Evolutionary conservation across 2,888 invertebrate genomes (phyloP).

Genomic region (Agrenia bidenticulata): DNA sequence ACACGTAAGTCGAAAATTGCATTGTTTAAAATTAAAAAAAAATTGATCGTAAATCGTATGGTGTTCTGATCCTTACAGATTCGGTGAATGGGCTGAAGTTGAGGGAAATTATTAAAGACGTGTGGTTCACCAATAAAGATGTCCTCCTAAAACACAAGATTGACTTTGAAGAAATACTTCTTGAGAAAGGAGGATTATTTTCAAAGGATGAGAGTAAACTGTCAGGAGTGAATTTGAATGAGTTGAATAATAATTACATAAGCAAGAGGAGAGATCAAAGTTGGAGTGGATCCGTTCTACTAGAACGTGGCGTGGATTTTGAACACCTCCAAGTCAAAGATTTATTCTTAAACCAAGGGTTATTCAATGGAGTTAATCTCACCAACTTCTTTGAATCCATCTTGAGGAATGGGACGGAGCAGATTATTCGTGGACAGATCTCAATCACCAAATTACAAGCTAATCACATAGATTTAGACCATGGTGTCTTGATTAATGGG

Average conservation of each 20-base stretch:
- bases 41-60: too few species aligned
- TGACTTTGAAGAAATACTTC: conserved; percentile 21
- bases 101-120: conserved; percentile 14
- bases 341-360: conserved; percentile 17
- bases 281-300: conserved; percentile 33
- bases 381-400: background rate
- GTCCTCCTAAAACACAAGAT: conserved; percentile 21
- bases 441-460: background rate
- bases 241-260: conserved; percentile 31
- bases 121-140: conserved; percentile 38
- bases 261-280: conserved; percentile 35
- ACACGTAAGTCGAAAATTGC: background rate
- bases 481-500: background rate
- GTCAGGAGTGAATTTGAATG: conserved; percentile 30
- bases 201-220: conserved; percentile 13
- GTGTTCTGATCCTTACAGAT: too few species aligned
- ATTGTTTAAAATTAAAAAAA: too few species aligned
- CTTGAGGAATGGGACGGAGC: conserved; percentile 13
- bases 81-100: conserved; percentile 32
- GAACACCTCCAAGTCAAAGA: conserved; percentile 14
- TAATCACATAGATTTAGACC: background rate
- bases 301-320: conserved; percentile 13
- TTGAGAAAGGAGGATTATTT: background rate
- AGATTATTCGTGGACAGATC: background rate
- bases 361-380: conserved; percentile 37